Conservation (phyloP, 2,797 vertebrate species). For the Vultur gryphus region DNA sequence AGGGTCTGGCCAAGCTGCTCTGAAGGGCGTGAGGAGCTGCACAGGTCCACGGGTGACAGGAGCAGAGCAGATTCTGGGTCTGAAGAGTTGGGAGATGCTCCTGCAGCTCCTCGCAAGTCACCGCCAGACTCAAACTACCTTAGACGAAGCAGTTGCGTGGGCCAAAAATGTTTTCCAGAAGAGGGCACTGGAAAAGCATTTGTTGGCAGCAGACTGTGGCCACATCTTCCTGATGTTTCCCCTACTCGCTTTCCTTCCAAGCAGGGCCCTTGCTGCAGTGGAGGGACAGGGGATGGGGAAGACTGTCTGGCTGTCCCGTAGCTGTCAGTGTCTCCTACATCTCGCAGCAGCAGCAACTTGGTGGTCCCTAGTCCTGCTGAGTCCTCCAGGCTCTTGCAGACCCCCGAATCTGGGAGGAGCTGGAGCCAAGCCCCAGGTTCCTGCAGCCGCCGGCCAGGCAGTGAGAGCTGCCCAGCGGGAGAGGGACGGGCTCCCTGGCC, state of each 20-base stretch:
- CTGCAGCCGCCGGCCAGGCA: not conserved
- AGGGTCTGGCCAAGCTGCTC: not conserved
- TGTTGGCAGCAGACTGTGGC: not conserved
- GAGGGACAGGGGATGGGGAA: not conserved
- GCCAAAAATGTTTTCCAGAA: slow-evolving; percentile 55
- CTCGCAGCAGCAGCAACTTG: not conserved
- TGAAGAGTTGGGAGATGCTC: not conserved
- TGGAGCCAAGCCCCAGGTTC: not conserved
- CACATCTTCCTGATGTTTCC: not conserved
- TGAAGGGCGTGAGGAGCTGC: not conserved
- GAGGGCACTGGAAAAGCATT: slow-evolving; percentile 64
- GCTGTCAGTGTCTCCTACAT: not conserved
- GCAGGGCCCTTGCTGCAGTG: not conserved
- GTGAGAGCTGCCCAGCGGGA: not conserved
- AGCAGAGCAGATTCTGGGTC: not conserved
- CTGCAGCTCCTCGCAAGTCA: not conserved
- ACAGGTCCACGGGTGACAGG: not conserved
- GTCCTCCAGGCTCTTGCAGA: not conserved
- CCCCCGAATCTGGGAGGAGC: not conserved
- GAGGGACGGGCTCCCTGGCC: fast-evolving
- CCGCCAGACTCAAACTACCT: not conserved
- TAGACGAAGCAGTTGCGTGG: not conserved
- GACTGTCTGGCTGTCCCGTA: not conserved
- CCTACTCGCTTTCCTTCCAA: not conserved
- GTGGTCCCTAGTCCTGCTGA: not conserved